A percentile compares a stretch with the other conserved stretches of the same genome.
Evolutionary conservation across 2,797 vertebrate genomes (phyloP).

Genomic region (Austrolebias charrua): DNA sequence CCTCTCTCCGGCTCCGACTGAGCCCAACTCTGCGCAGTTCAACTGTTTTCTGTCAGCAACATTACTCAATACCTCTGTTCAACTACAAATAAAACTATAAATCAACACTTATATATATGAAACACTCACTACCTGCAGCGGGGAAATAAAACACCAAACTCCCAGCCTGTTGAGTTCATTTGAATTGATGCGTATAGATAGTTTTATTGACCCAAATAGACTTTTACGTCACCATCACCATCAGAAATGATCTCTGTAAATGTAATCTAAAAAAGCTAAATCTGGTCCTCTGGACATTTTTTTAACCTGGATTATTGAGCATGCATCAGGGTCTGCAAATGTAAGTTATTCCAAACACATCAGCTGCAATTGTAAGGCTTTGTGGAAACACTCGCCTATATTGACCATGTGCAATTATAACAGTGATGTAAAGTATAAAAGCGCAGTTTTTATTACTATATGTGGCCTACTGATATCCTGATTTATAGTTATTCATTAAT

Average conservation of each 20-base stretch:
- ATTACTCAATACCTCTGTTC: slow-evolving; percentile 63
- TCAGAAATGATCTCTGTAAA: slow-evolving; percentile 51
- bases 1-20: slow-evolving; percentile 76
- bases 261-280: too few species aligned
- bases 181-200: slow-evolving; percentile 34
- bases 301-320: too few species aligned
- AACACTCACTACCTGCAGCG: neutral
- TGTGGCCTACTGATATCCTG: neutral
- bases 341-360: slow-evolving; percentile 25
- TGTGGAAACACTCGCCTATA: neutral
- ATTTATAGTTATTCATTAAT: neutral
- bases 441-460: neutral
- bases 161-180: slow-evolving; percentile 4
- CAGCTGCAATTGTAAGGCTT: neutral
- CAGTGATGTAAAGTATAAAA: neutral
- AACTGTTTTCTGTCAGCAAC: slow-evolving; percentile 74
- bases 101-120: neutral
- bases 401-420: neutral
- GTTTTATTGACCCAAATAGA: slow-evolving; percentile 57
- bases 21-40: slow-evolving; percentile 84
- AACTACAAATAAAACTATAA: slow-evolving; percentile 26
- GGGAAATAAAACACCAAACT: neutral
- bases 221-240: slow-evolving; percentile 70
- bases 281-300: too few species aligned
- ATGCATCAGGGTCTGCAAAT: too few species aligned